Percentiles rank a stretch among this genome's conserved stretches.
Evolutionary conservation across 1,140 invertebrate species (phyloP).

Genomic region (Pseudomyrmex pallidus): DNA sequence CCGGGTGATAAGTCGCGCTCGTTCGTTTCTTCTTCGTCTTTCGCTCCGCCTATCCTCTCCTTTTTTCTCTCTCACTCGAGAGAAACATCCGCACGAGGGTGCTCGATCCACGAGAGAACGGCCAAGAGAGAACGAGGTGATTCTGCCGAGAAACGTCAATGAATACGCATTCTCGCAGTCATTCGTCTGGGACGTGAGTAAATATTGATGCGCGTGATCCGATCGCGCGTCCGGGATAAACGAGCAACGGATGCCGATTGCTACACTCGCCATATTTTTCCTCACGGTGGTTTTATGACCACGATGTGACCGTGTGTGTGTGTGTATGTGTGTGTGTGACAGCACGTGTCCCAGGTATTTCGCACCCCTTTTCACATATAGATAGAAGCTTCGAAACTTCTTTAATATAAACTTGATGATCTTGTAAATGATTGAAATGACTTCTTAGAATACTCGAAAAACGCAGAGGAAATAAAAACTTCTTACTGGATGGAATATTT

Average conservation of each 20-base stretch:
- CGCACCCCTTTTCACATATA: too few species aligned
- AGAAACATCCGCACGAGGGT: neutral
- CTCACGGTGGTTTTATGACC: constrained; percentile 1
- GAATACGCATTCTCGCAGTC: constrained; percentile 46
- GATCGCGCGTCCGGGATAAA: constrained; percentile 48
- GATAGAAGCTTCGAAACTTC: neutral
- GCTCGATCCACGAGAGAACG: constrained; percentile 10
- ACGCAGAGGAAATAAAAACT: neutral
- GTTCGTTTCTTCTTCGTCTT: constrained; percentile 11
- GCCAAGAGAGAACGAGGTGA: constrained; percentile 37
- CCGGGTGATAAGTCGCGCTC: constrained; percentile 45
- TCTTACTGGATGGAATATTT: constrained; percentile 17
- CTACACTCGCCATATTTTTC: neutral
- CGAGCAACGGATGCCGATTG: constrained; percentile 23
- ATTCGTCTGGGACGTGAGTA: constrained; percentile 61
- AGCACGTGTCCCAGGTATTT: neutral
- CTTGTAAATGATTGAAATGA: neutral
- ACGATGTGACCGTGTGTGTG: neutral
- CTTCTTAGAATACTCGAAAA: neutral
- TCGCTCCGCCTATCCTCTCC: neutral
- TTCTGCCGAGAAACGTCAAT: constrained; percentile 53
- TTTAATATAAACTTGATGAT: neutral
- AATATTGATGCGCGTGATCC: constrained; percentile 64
- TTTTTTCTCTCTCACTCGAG: neutral
- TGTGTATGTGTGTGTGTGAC: too few species aligned